Base-by-base conservation (phyloP, 2,888 invertebrate genomes). In the Ptychoptera contaminata region DNA sequence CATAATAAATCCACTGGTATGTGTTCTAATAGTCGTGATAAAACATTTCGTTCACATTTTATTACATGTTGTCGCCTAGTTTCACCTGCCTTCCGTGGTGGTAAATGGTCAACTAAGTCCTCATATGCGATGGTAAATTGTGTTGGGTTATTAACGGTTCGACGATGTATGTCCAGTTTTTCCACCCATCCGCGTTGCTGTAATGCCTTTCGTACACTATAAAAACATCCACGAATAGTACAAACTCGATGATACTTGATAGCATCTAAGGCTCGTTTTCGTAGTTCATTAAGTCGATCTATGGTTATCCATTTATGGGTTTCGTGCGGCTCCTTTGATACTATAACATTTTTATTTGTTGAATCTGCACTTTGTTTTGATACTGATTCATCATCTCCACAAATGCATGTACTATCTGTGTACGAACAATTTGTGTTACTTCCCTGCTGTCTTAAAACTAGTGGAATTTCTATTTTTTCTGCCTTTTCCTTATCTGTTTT, bases 1-100 rank as follows among this genome's bases (percentile, higher is more conserved):
- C 93, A 93, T 32, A 92, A 73, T 54, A 93, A 86, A 56, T 91
- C 86, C 2, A 88, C 83, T 1, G 81, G 76, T 54, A 81, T 77
- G 55, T 82, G 79, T 53, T 80, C 78, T 56, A 90, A 71, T 62
- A 88, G 80, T 53, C 85, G 73, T 4, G 79, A 82, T 57, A 84
- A 72, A 42, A 79, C 75, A 59, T 74, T 73, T 48, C 76, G 69
- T 58, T 83, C 82, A 42, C 80, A 77, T 64, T 75, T 79, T 2
- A 72, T 67, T 8, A 76, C 63, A 51, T 73, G 71, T 49, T 74
- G 74, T 54, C 62, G 67, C 56, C 61, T 67, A 55, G 53, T 70
- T 47, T 66, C 65, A 11, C 61, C 64, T 0, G 59, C 58, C 40
- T 59, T 58, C 15, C 66, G 57, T 45, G 61, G 60, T 6, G 65